These are phyloP conservation scores for Herminia tarsipennalis DNA, from an alignment of 2,888 invertebrate species.

Conservation along the genomic window DNA sequence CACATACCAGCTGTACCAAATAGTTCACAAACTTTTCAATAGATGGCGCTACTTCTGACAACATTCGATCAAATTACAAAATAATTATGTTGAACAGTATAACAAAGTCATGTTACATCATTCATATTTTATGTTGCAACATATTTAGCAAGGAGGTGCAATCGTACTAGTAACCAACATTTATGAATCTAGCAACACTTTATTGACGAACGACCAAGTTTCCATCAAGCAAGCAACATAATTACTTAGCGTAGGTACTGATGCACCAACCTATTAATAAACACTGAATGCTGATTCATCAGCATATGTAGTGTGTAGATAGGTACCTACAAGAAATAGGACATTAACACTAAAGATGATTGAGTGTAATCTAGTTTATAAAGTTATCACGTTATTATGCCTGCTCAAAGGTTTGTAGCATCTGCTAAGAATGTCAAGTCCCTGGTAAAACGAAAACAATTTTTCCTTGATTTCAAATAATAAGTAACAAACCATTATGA, in stretches of 20 bases:
- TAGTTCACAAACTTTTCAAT: constrained; percentile 13
- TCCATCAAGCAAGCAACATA: constrained; percentile 15
- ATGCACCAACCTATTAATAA: background rate
- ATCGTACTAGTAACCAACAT: background rate
- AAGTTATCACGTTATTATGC: too few species aligned
- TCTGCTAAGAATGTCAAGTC: too few species aligned
- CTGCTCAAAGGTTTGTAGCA: too few species aligned
- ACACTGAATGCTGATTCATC: background rate
- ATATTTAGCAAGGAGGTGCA: constrained; percentile 9
- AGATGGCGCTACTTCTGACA: constrained; percentile 29
- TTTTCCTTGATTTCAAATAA: too few species aligned
- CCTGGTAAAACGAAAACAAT: too few species aligned
- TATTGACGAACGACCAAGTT: constrained; percentile 22
- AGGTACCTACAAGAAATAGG: too few species aligned
- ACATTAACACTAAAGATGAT: too few species aligned
- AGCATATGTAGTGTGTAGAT: background rate
- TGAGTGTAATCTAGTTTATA: too few species aligned
- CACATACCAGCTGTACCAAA: background rate
- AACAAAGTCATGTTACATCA: background rate
- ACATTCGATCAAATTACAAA: background rate
- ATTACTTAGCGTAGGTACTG: background rate
- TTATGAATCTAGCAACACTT: constrained; percentile 23
- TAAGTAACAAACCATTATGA: too few species aligned
- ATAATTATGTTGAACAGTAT: background rate
- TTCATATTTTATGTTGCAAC: constrained; percentile 14